phyloP scores from a whole-genome alignment of 2,113 vertebrate genomes.

The Burhinus oedicnemus region DNA sequence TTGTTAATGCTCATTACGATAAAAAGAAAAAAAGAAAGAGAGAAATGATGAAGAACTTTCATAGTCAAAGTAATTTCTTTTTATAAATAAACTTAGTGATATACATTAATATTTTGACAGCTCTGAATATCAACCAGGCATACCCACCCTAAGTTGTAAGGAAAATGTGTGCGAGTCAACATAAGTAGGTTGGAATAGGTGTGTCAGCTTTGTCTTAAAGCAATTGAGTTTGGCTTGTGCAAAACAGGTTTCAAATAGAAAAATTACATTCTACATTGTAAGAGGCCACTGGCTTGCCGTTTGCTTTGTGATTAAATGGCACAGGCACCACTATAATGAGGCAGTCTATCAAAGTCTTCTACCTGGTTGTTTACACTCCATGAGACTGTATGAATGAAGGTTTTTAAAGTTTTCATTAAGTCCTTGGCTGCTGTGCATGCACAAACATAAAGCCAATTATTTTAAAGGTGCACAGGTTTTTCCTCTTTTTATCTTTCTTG shows the following conservation, averaged over 20 bases:
- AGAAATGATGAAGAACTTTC: background rate
- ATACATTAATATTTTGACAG: background rate
- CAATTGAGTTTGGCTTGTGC: constrained; percentile 7
- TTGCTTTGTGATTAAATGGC: constrained; percentile 52
- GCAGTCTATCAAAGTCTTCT: constrained; percentile 61
- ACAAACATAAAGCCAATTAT: constrained; percentile 63
- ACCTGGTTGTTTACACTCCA: constrained; percentile 56
- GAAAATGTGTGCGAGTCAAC: background rate
- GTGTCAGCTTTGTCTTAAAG: background rate
- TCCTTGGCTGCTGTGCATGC: constrained; percentile 38
- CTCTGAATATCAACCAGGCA: background rate
- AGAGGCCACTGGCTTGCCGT: background rate
- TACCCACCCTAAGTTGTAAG: background rate
- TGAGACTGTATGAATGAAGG: constrained; percentile 38
- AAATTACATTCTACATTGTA: constrained; percentile 21
- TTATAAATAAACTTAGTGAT: background rate
- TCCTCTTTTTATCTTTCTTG: constrained; percentile 40
- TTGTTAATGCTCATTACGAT: background rate
- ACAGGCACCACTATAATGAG: constrained; percentile 24
- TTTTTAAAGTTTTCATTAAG: constrained; percentile 66
- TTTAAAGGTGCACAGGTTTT: constrained; percentile 39
- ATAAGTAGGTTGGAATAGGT: background rate
- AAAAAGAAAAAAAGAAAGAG: background rate
- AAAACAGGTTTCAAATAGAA: constrained; percentile 37
- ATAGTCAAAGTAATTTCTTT: background rate